Percentiles rank a stretch among this genome's conserved stretches.
Evolutionary conservation across 2,888 invertebrate genomes (phyloP).

Genomic region (Mythimna ferrago): DNA sequence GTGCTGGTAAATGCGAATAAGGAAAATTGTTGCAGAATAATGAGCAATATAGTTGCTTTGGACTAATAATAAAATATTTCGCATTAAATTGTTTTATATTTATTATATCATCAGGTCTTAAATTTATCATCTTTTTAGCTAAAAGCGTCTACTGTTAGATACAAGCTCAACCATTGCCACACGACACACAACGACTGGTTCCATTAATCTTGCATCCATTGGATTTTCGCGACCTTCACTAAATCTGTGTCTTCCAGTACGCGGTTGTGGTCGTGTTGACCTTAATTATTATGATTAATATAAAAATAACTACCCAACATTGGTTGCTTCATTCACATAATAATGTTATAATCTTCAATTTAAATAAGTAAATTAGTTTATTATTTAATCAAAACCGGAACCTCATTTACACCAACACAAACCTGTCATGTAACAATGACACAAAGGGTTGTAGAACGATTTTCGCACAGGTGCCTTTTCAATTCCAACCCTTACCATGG

Average conservation of each 20-base stretch:
- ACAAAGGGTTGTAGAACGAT: conserved; percentile 61
- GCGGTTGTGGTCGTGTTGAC: too few relatives aligned
- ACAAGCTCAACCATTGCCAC: too few relatives aligned
- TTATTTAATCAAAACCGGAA: not conserved
- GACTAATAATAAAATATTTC: not conserved
- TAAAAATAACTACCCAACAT: not conserved
- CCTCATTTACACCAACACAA: conserved; percentile 3
- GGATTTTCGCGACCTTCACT: too few relatives aligned
- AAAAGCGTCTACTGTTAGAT: too few relatives aligned
- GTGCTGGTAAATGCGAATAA: not conserved
- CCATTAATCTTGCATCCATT: too few relatives aligned
- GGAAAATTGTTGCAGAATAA: not conserved
- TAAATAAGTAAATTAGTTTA: not conserved
- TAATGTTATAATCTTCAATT: not conserved
- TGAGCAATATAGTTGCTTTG: not conserved
- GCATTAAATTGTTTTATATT: not conserved
- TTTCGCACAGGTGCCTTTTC: conserved; percentile 67
- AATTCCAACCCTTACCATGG: conserved; percentile 66
- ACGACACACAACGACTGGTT: too few relatives aligned
- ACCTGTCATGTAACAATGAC: conserved; percentile 22
- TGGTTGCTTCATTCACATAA: too few relatives aligned
- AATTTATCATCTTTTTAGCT: too few relatives aligned
- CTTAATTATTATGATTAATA: not conserved
- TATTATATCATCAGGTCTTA: too few relatives aligned
- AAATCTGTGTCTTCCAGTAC: too few relatives aligned